Base-by-base conservation (phyloP, 2,797 vertebrate genomes). In the Micrastur ruficollis region DNA sequence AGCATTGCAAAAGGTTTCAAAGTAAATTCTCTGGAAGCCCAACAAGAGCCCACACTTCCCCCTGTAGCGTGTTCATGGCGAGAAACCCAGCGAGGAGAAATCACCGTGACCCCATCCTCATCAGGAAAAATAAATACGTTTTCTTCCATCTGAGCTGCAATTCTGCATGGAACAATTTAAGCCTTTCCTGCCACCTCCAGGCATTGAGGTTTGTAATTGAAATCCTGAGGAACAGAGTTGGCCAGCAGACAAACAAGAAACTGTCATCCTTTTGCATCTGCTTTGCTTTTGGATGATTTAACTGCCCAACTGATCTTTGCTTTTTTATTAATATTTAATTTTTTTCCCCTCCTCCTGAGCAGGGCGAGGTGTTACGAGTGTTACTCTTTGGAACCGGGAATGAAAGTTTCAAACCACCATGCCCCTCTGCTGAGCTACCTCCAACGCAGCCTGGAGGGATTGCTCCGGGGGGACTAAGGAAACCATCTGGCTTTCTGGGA, bases 61-160 rank as follows among this genome's bases (percentile, higher is more conserved):
- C 38, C 72, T 9, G 4, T 5, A 63, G 62, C 1, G 1, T 3
- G 20, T 66, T 58, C 93, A 46, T 17, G 78, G 88, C 5, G 9
- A 96, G 76, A 81, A 95, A 88, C 71, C 74, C 89, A 80, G 84
- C 0, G 3, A 91, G 44, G 36, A 78, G 81, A 89, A 96, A 94
- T 95, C 93, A 89, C 94, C 38, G 5, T 95, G 93, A 97, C 90
- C 65, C 95, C 80, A 46, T 90, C 68, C 34, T 70, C 8, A 2
- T 29, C 12, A 85, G 90, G 90, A 83, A 96, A 97, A 97, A 96
- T 92, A 97, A 97, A 97, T 91, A 91, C 25, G 0, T 75, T 81
- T 73, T 68, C 90, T 93, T 42, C 93, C 79, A 70, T 80, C 85
- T 2, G n/a, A 94, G 73, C 90, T 88, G 52, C 49, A 83, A 3